These are phyloP conservation scores for Pygmarrhopalites habei DNA, from an alignment of 1,140 invertebrate genomes.

Conservation along the genomic window DNA sequence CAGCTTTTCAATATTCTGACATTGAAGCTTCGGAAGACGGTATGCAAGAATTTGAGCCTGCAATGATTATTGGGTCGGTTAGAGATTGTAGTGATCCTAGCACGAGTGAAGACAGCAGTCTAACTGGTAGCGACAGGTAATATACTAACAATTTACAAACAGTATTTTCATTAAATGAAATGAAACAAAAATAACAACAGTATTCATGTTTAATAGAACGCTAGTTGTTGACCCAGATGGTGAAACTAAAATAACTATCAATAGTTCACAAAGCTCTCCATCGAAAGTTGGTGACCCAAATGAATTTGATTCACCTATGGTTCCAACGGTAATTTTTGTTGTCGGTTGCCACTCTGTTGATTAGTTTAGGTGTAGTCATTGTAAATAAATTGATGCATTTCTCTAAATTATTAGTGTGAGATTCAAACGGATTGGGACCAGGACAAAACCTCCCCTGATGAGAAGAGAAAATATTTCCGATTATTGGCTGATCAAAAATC, in stretches of 20 bases:
- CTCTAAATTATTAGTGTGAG: no score
- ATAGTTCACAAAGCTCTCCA: not conserved
- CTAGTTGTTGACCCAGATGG: constrained; percentile 1
- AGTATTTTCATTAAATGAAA: no score
- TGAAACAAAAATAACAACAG: not conserved
- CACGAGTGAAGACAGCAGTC: constrained; percentile 3
- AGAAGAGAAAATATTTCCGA: no score
- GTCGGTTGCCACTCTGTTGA: no score
- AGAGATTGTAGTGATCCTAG: not conserved
- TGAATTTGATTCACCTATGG: no score
- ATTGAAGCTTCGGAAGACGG: not conserved
- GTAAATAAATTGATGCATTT: no score
- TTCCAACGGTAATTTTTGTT: no score
- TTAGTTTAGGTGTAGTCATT: no score
- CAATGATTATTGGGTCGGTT: not conserved
- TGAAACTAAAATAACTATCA: not conserved
- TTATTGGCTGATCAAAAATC: no score
- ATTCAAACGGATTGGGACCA: no score
- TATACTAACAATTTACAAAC: not conserved
- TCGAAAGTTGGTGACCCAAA: not conserved
- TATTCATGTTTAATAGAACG: not conserved
- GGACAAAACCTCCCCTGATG: no score
- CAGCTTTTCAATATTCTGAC: constrained; percentile 1
- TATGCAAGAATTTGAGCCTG: constrained; percentile 1
- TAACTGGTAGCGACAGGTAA: constrained; percentile 7